phyloP scores from a whole-genome alignment of 2,888 invertebrate genomes.

The Taphrorychus bicolor region DNA sequence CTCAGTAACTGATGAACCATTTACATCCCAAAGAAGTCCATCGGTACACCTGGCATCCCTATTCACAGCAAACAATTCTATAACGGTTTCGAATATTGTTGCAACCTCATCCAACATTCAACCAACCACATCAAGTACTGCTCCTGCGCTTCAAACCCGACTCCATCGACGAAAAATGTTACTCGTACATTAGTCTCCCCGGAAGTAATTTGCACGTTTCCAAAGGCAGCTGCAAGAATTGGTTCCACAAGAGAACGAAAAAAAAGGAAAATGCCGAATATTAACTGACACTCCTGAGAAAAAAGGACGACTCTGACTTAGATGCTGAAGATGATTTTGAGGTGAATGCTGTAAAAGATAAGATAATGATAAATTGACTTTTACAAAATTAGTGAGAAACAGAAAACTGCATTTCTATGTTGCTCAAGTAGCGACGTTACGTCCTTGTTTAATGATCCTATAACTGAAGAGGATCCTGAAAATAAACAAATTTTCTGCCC shows the following conservation, averaged over 20 bases:
- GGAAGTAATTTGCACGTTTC: neutral
- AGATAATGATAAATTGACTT: too few relatives aligned
- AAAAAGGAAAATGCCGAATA: neutral
- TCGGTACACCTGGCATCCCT: too few relatives aligned
- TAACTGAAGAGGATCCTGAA: neutral
- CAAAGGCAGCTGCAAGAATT: neutral
- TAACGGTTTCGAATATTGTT: neutral
- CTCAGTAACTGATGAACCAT: neutral
- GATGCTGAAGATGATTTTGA: too few relatives aligned
- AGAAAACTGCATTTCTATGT: neutral
- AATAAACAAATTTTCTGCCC: neutral
- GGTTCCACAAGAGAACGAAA: neutral
- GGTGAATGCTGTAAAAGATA: too few relatives aligned
- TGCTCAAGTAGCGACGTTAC: neutral
- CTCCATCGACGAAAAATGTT: neutral
- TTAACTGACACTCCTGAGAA: neutral
- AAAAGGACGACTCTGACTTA: too few relatives aligned
- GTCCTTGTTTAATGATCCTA: neutral
- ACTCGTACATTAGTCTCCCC: neutral
- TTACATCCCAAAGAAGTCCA: too few relatives aligned
- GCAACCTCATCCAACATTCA: neutral
- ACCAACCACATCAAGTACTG: neutral
- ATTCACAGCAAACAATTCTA: neutral
- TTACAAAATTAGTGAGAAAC: too few relatives aligned
- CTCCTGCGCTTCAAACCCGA: neutral